Evolutionary conservation across 1,140 invertebrate species (phyloP).

Genomic region (Heliconius eleuchia): DNA sequence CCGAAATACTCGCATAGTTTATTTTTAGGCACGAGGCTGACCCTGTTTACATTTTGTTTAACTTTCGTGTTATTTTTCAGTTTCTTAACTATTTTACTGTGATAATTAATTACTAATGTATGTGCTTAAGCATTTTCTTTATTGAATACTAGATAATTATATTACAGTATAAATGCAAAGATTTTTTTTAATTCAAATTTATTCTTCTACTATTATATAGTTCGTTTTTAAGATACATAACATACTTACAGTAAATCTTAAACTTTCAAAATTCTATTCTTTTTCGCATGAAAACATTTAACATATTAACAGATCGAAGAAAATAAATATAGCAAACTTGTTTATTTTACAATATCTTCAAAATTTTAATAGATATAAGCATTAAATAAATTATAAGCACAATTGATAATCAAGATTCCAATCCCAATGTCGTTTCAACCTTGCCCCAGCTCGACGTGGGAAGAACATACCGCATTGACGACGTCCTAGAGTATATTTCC

Average conservation of each 20-base stretch:
- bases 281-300: too few relatives aligned
- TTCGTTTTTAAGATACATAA: too few relatives aligned
- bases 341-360: too few relatives aligned
- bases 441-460: conserved; percentile 16
- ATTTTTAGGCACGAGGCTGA: conserved; percentile 71
- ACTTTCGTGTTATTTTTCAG: conserved; percentile 58
- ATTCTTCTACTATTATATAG: too few relatives aligned
- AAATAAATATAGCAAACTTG: too few relatives aligned
- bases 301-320: too few relatives aligned
- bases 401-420: background rate
- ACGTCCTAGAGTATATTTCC: conserved; percentile 7
- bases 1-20: conserved; percentile 56
- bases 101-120: background rate
- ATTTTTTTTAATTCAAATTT: too few relatives aligned
- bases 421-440: conserved; percentile 8
- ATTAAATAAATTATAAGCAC: background rate
- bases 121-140: background rate
- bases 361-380: conserved; percentile 1
- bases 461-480: conserved; percentile 12
- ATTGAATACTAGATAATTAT: too few relatives aligned
- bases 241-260: too few relatives aligned
- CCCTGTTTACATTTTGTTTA: conserved; percentile 54
- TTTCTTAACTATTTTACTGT: conserved; percentile 24
- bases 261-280: too few relatives aligned
- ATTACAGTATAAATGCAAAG: too few relatives aligned